Conservation (phyloP, 2,888 invertebrate genomes). For the Candidula unifasciata region DNA sequence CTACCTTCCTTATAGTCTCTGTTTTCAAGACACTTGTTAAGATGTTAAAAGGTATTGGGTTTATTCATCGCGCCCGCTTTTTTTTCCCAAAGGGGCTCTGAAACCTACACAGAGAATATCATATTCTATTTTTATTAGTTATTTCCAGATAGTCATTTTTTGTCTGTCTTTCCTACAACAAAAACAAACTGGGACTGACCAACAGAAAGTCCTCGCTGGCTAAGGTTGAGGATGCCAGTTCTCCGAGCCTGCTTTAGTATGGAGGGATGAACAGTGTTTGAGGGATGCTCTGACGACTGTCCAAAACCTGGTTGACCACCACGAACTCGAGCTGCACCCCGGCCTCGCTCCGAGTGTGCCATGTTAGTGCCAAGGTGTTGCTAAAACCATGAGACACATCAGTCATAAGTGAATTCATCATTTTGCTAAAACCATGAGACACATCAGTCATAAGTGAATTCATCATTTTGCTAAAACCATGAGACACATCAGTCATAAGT, state of each 20-base stretch:
- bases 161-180: too few relatives aligned
- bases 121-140: too few relatives aligned
- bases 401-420: background rate
- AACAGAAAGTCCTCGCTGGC: conserved; percentile 82
- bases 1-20: too few relatives aligned
- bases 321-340: background rate
- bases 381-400: background rate
- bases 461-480: background rate
- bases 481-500: too few relatives aligned
- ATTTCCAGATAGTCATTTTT: too few relatives aligned
- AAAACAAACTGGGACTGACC: conserved; percentile 55
- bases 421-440: too few relatives aligned
- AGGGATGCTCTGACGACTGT: conserved; percentile 44
- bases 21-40: too few relatives aligned
- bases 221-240: conserved; percentile 88
- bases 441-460: background rate
- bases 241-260: conserved; percentile 88
- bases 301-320: conserved; percentile 5
- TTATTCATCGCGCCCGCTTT: too few relatives aligned
- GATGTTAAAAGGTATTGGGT: too few relatives aligned
- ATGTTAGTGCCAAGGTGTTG: background rate
- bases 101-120: too few relatives aligned
- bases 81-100: too few relatives aligned
- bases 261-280: conserved; percentile 78
- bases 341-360: conserved; percentile 24